These are phyloP conservation scores for Leucophenga maculata DNA, from an alignment of 2,888 invertebrate species.

Conservation along the genomic window DNA sequence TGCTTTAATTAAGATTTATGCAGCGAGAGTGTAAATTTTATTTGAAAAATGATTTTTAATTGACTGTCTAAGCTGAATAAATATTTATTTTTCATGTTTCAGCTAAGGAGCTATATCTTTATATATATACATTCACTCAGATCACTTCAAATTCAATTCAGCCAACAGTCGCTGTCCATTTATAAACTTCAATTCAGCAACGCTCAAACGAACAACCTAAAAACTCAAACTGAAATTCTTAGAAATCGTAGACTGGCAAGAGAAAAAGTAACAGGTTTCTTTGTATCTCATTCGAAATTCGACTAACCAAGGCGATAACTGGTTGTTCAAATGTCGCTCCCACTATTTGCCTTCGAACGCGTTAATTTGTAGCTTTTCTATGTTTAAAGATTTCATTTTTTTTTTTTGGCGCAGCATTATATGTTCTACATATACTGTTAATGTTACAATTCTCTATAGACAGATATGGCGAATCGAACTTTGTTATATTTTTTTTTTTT, in stretches of 20 bases:
- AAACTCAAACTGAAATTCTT: conserved; percentile 5
- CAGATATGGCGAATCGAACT: neutral
- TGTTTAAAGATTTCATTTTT: neutral
- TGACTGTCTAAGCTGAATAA: conserved; percentile 4
- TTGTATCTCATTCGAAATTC: conserved; percentile 10
- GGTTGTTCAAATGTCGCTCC: conserved; percentile 7
- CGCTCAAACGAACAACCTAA: neutral
- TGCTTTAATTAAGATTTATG: conserved; percentile 20
- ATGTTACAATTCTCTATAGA: neutral
- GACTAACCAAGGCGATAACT: conserved; percentile 6
- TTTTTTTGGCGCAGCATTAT: no score
- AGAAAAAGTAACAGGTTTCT: conserved; percentile 15
- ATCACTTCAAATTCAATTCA: no score
- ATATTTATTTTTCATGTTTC: neutral
- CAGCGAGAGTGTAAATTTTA: conserved; percentile 11
- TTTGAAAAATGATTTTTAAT: conserved; percentile 22
- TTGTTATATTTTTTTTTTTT: no score
- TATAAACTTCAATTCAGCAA: conserved; percentile 12
- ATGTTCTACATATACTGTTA: neutral
- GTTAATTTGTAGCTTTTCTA: conserved; percentile 15
- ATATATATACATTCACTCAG: no score
- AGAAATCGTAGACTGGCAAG: neutral
- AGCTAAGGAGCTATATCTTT: no score
- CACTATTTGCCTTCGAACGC: conserved; percentile 13
- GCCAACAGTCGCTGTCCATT: conserved; percentile 4